Base-by-base conservation (phyloP, 2,113 vertebrate species). In the Myrmecobius fasciatus region DNA sequence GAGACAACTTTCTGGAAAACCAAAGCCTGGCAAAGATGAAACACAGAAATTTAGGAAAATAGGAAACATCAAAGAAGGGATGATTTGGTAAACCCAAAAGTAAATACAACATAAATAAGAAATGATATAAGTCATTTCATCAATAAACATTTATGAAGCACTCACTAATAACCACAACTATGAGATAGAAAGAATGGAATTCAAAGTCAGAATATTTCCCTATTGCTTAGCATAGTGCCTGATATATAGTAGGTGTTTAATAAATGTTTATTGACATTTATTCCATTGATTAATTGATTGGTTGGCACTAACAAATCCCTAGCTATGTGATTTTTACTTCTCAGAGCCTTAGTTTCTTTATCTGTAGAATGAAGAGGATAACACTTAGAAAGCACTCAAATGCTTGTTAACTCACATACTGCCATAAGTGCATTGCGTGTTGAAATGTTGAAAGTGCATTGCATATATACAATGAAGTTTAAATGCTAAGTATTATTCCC, bases 21-120 rank as follows among this genome's bases (percentile, higher is more conserved):
- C 91, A 92, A 25, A 94, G 54, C 94, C 94, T 95, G 89, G 88
- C 52, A 92, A 60, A 89, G 91, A 46, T 52, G 14, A 92, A 91
- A 20, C 31, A 90, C 60, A 53, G 93, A 89, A 83, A 48, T 53
- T 89, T 93, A 51, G 94, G 93, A 75, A 93, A n/a, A 91, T 8
- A 92, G 91, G 25, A 20, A 14, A 67, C 31, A n/a, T 67, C 60
- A 67, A 67, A 67, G 89, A 54, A 88, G 46, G 48, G 12, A 36
- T 91, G 52, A 54, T 75, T n/a, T 4, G 12, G 52, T 11, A 46
- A 51, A 51, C 52, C 52, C 36, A 51, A 22, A 92, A 92, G 4
- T 60, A 17, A 83, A n/a, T 67, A 5, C 2, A 90, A 7, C 11
- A 28, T 60, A 25, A 22, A 52, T 43, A 53, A 4, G 43, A 1